Base-by-base conservation (phyloP, 2,888 invertebrate species). In the Volucella bombylans region DNA sequence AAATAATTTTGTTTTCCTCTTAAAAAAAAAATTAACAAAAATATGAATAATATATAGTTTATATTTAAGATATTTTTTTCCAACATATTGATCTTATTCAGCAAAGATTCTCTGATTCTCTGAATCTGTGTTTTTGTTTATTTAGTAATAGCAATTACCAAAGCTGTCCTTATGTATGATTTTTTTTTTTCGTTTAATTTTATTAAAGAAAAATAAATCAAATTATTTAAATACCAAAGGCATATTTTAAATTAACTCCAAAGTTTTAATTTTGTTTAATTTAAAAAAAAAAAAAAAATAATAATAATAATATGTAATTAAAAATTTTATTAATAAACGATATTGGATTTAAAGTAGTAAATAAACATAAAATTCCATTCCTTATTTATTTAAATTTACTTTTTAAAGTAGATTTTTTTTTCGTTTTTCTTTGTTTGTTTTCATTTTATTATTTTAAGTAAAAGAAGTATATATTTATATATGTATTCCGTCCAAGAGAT, bases 401-500 rank as follows among this genome's bases (percentile, higher is more conserved):
- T 43, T 23, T 43, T 14, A 50, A 55, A 31, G 31, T 31, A 31
- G 31, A 6, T 4, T 31, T 4, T 31, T 6, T 31, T 10, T 57
- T 57, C 77, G 77, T 74, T 55, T 62, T 57, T 76, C 18, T 49
- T 11, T 14, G 68, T 74, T 82, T 43, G 72, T 82, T 83, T 72
- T 86, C 2, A 31, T 72, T 86, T 87, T 82, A 82, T 87, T 80
- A 78, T 86, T 83, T 86, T 69, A 87, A 88, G 88, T 87, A 86
- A 88, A 73, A 72, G 49, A 39, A 71, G 77, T 85, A 79, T 67
- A 86, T 85, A 86, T 86, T 86, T 87, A 89, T 88, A 89, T 89
- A 88, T 90, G 90, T 90, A 90, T 90, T 90, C 90, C 90, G 90
- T 90, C 91, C 91, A 90, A 90, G 89, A 89, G 73, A 82, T 86